Conservation (phyloP, 2,113 vertebrate genomes). For the Bolborhynchus lineola region DNA sequence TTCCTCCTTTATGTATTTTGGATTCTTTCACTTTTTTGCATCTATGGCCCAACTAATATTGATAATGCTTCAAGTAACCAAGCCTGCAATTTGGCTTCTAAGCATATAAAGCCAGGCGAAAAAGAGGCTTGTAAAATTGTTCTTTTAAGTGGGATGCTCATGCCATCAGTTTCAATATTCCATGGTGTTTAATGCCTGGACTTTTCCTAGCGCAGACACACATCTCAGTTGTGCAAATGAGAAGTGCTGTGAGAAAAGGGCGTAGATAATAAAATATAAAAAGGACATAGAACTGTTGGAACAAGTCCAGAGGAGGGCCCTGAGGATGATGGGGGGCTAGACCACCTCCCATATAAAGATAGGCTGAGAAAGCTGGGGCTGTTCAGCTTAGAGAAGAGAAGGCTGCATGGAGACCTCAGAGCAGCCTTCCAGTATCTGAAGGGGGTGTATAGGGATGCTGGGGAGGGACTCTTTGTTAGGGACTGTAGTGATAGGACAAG, state of each 20-base stretch:
- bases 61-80: neutral
- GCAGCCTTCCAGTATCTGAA: too few relatives aligned
- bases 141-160: neutral
- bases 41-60: neutral
- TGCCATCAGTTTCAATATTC: accelerated
- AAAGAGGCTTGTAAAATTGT: neutral
- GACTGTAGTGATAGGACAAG: too few relatives aligned
- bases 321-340: too few relatives aligned
- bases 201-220: neutral
- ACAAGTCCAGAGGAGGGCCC: too few relatives aligned
- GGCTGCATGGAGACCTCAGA: too few relatives aligned
- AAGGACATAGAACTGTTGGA: too few relatives aligned
- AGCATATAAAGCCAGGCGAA: neutral
- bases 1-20: neutral
- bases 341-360: too few relatives aligned
- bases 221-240: neutral
- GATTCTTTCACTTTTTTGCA: neutral
- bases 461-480: too few relatives aligned
- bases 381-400: too few relatives aligned
- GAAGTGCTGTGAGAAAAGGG: neutral
- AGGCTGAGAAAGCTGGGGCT: too few relatives aligned
- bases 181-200: neutral
- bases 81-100: neutral
- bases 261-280: too few relatives aligned
- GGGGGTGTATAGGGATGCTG: too few relatives aligned